These are phyloP conservation scores for Tylochromis polylepis DNA, from an alignment of 2,113 vertebrate genomes.

Conservation along the genomic window DNA sequence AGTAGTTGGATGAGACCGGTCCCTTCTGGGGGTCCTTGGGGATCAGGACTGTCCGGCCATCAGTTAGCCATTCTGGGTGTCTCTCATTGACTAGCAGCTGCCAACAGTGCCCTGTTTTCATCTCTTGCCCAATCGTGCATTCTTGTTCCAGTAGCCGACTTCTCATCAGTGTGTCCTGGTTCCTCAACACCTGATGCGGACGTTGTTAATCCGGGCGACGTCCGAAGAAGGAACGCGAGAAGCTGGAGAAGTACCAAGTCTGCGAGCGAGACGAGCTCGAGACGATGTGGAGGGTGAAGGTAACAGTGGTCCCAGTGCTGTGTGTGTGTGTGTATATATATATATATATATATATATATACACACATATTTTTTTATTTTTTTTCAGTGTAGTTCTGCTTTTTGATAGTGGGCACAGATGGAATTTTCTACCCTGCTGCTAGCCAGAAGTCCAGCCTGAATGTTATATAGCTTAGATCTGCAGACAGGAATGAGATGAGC, in stretches of 20 bases:
- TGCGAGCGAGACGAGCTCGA: too few relatives aligned
- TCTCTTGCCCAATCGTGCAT: background rate
- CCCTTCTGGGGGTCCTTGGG: too few relatives aligned
- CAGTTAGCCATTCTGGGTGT: background rate
- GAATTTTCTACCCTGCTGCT: background rate
- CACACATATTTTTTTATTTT: too few relatives aligned
- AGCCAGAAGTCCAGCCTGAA: background rate
- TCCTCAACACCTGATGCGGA: background rate
- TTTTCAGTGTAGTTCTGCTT: background rate
- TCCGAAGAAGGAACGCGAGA: too few relatives aligned
- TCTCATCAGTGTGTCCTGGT: background rate
- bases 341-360: too few relatives aligned
- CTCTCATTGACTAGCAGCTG: background rate
- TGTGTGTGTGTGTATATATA: too few relatives aligned
- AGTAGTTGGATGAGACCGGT: too few relatives aligned
- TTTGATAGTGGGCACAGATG: background rate
- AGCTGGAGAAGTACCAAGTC: too few relatives aligned
- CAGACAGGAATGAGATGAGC: background rate
- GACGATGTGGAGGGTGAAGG: too few relatives aligned
- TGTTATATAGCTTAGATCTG: background rate
- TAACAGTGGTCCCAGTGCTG: too few relatives aligned
- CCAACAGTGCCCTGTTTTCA: background rate
- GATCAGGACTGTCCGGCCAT: too few relatives aligned
- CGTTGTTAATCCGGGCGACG: background rate
- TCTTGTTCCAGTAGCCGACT: background rate